Percentiles rank a stretch among this genome's conserved stretches.
Conservation (phyloP, 2,888 invertebrate genomes). For the Lordiphosa andalusiaca region DNA sequence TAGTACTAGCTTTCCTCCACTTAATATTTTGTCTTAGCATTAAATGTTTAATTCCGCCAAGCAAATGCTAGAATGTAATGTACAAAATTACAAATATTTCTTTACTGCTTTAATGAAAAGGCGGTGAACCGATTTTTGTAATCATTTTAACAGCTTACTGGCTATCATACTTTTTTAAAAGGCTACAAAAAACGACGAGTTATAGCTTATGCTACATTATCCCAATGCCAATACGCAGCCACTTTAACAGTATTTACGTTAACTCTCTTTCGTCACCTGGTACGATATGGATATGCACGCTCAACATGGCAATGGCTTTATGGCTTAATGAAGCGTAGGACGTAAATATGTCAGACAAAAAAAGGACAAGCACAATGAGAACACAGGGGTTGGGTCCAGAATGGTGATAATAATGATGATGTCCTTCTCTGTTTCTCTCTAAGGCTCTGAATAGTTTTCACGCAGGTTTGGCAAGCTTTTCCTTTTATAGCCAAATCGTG, state of each 20-base stretch:
- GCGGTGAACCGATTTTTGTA: background rate
- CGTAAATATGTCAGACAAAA: constrained; percentile 41
- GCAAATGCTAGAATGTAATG: too few species aligned
- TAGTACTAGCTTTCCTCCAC: too few species aligned
- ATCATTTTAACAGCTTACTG: too few species aligned
- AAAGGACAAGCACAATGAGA: constrained; percentile 25
- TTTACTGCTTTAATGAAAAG: too few species aligned
- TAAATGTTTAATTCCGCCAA: too few species aligned
- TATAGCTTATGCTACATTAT: constrained; percentile 7
- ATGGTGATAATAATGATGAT: constrained; percentile 20
- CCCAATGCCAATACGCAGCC: constrained; percentile 18
- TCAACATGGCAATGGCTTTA: constrained; percentile 40
- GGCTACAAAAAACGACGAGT: constrained; percentile 4
- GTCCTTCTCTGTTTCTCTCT: constrained; percentile 1
- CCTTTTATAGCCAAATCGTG: constrained; percentile 35
- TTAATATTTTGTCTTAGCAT: too few species aligned
- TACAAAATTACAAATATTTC: too few species aligned
- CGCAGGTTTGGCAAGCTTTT: constrained; percentile 14
- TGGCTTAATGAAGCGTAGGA: constrained; percentile 66
- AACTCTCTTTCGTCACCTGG: background rate
- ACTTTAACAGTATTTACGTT: constrained; percentile 16
- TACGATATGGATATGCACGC: constrained; percentile 41
- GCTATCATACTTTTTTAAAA: too few species aligned
- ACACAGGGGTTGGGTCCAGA: constrained; percentile 8
- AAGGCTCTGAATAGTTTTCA: constrained; percentile 54